Conservation (phyloP, 2,888 invertebrate species). For the Microdon myrmicae region DNA sequence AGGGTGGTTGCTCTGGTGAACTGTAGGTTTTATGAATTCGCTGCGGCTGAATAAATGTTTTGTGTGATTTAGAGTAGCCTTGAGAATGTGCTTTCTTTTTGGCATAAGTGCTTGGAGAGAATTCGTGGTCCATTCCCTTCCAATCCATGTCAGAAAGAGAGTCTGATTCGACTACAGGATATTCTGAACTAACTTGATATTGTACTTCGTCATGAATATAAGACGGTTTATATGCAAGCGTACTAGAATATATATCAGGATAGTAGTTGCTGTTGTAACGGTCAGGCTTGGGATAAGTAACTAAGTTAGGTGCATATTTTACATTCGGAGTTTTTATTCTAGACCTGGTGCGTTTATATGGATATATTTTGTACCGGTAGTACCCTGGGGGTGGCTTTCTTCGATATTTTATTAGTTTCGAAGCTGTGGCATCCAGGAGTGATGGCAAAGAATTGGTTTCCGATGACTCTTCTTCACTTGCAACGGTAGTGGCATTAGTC, state of each 20-base stretch:
- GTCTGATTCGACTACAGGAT: slow-evolving; percentile 40
- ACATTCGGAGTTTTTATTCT: slow-evolving; percentile 58
- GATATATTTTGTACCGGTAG: slow-evolving; percentile 53
- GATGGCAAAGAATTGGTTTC: slow-evolving; percentile 24
- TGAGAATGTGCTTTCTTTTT: slow-evolving; percentile 56
- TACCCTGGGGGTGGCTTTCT: slow-evolving; percentile 60
- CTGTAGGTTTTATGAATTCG: slow-evolving; percentile 57
- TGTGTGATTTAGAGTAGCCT: slow-evolving; percentile 34
- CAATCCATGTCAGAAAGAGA: slow-evolving; percentile 60
- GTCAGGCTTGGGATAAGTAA: slow-evolving; percentile 47
- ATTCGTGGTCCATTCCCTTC: slow-evolving; percentile 61
- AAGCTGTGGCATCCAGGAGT: slow-evolving; percentile 55
- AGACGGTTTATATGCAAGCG: slow-evolving; percentile 49
- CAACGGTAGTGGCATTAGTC: slow-evolving; percentile 3
- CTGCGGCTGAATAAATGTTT: slow-evolving; percentile 21
- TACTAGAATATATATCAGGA: slow-evolving; percentile 28
- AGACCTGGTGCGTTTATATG: slow-evolving; percentile 57
- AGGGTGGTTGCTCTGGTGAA: slow-evolving; percentile 47
- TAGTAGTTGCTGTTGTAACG: slow-evolving; percentile 54
- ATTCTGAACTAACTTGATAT: slow-evolving; percentile 52
- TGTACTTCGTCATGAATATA: slow-evolving; percentile 58
- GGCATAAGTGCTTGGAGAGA: slow-evolving; percentile 56
- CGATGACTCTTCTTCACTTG: not conserved
- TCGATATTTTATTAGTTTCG: slow-evolving; percentile 58
- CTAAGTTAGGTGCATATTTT: slow-evolving; percentile 58